Conservation (phyloP, 2,113 vertebrate species). For the Pseudorectes ferrugineus region DNA sequence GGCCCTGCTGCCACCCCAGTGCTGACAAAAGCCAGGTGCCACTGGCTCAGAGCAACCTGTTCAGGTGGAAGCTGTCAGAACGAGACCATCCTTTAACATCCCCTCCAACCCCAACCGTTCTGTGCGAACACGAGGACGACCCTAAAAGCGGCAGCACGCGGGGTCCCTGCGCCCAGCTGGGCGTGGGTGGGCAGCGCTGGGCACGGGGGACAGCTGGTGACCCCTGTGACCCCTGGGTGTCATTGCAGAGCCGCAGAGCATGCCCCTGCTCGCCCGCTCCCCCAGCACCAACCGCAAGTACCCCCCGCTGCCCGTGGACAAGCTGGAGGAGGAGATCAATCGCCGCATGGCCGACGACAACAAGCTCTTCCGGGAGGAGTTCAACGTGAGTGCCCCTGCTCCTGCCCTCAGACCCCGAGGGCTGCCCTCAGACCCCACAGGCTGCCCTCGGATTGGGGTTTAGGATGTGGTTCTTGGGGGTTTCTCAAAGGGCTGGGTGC, state of each 20-base stretch:
- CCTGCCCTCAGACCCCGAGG: background rate
- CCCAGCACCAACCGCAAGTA: constrained; percentile 99
- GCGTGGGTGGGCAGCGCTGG: background rate
- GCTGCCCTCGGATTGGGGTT: accelerated
- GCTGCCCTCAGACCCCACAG: background rate
- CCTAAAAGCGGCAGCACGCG: accelerated
- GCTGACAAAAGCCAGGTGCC: background rate
- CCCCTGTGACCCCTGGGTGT: background rate
- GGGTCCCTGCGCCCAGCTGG: background rate
- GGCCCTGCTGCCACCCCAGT: background rate
- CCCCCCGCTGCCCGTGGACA: constrained; percentile 91
- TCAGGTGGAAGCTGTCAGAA: background rate
- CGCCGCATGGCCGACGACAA: constrained; percentile 98
- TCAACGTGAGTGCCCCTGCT: constrained; percentile 82
- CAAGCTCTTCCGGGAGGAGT: constrained; percentile 97
- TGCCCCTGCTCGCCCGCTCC: constrained; percentile 93
- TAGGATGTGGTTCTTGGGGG: accelerated
- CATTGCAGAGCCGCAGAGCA: constrained; percentile 88
- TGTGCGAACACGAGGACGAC: accelerated
- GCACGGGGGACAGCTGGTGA: accelerated
- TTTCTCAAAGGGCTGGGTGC: background rate
- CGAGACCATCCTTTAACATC: background rate
- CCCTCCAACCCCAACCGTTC: background rate
- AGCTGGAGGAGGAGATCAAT: constrained; percentile 97
- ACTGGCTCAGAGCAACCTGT: background rate